phyloP scores from a whole-genome alignment of 1,140 invertebrate species.

The Euschistus heros region DNA sequence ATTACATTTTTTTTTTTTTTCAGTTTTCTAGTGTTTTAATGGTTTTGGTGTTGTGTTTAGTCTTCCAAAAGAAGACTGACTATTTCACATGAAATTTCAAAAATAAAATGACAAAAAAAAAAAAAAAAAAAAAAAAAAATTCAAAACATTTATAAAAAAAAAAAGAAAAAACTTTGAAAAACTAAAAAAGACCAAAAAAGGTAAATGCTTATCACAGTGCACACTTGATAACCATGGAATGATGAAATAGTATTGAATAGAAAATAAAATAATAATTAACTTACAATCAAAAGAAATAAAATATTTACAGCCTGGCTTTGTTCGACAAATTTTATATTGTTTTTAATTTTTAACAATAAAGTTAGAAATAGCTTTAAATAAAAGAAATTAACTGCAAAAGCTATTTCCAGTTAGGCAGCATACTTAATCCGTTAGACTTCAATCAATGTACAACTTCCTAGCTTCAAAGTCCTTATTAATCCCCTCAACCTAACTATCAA shows the following conservation, averaged over 20 bases:
- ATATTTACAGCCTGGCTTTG: no score
- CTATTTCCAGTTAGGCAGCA: not conserved
- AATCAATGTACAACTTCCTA: not conserved
- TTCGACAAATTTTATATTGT: not conserved
- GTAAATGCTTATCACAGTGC: conserved; percentile 8
- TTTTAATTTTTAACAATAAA: not conserved
- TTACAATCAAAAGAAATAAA: no score
- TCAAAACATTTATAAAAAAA: not conserved
- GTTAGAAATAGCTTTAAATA: not conserved
- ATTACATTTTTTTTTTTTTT: not conserved
- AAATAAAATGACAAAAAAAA: not conserved
- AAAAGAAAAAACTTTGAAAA: not conserved
- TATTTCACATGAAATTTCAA: not conserved
- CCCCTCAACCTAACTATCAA: conserved; percentile 9
- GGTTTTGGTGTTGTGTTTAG: not conserved
- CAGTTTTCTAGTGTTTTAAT: not conserved
- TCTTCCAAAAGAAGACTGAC: not conserved
- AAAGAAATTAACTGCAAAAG: not conserved
- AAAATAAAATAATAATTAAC: not conserved
- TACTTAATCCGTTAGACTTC: not conserved
- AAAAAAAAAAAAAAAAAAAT: not conserved
- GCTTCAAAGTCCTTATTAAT: not conserved
- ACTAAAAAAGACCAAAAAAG: not conserved
- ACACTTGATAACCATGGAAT: conserved; percentile 3
- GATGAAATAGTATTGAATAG: not conserved